Conservation (phyloP, 2,888 invertebrate species). For the Molorchus minor region DNA sequence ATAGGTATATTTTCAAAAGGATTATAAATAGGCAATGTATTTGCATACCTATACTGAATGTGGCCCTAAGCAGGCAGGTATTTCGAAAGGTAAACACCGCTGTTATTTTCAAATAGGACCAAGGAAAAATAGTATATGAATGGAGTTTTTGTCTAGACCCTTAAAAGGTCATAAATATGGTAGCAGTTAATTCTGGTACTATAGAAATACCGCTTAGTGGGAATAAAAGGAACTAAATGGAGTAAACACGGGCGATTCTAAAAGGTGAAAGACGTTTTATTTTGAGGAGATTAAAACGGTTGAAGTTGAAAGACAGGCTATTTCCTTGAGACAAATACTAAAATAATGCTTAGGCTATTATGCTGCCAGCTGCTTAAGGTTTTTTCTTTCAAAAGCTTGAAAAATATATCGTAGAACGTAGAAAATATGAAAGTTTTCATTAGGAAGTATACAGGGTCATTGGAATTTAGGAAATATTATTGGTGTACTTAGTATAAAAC, state of each 20-base stretch:
- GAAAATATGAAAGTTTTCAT: too few species aligned
- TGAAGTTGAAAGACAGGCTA: not conserved
- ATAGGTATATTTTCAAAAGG: constrained; percentile 15
- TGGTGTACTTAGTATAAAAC: too few species aligned
- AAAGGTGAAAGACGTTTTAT: not conserved
- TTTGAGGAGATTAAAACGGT: not conserved
- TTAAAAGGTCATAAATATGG: constrained; percentile 13
- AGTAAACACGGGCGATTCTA: not conserved
- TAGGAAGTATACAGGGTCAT: too few species aligned
- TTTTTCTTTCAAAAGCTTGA: too few species aligned
- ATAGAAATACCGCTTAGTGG: not conserved
- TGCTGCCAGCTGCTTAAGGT: too few species aligned
- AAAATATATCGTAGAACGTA: too few species aligned
- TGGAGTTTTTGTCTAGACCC: not conserved
- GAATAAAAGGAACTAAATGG: not conserved
- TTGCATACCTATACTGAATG: constrained; percentile 8
- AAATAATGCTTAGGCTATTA: too few species aligned
- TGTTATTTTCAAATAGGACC: not conserved
- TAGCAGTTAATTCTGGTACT: constrained; percentile 4
- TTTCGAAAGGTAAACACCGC: not conserved
- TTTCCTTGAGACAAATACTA: not conserved
- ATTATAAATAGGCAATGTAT: constrained; percentile 13
- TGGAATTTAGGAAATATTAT: too few species aligned
- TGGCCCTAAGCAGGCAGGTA: not conserved
- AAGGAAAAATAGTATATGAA: constrained; percentile 3